Conservation (phyloP, 2,113 vertebrate genomes). For the Syngnathus floridae region DNA sequence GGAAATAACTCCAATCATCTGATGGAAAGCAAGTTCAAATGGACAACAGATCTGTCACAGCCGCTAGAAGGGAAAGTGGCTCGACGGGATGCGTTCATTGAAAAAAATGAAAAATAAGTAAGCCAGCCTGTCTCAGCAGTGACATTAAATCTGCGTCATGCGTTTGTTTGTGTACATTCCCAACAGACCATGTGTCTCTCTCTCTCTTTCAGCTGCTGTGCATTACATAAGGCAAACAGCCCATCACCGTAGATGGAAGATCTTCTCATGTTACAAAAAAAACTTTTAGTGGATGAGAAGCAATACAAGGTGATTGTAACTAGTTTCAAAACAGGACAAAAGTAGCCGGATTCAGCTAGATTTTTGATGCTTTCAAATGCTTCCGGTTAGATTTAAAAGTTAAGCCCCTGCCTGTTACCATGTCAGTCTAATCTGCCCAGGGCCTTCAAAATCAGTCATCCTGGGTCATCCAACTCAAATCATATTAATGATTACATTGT, state of each 20-base stretch:
- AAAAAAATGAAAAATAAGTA: slow-evolving; percentile 6
- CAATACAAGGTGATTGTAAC: too few species aligned
- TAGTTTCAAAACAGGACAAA: too few species aligned
- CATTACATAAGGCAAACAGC: slow-evolving; percentile 44
- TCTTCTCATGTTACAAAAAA: slow-evolving; percentile 5
- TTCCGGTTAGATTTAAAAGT: too few species aligned
- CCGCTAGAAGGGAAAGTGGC: background rate
- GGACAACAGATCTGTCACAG: background rate
- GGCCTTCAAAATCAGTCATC: too few species aligned
- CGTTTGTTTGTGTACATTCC: slow-evolving; percentile 30
- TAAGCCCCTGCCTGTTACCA: too few species aligned
- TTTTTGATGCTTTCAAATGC: too few species aligned
- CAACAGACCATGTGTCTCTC: background rate
- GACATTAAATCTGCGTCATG: slow-evolving; percentile 44
- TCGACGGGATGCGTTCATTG: background rate
- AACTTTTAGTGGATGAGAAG: too few species aligned
- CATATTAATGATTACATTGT: too few species aligned
- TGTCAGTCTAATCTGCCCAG: too few species aligned
- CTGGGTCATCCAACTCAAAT: too few species aligned
- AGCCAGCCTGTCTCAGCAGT: slow-evolving; percentile 13
- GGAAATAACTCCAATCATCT: background rate
- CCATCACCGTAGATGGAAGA: slow-evolving; percentile 24
- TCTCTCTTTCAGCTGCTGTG: slow-evolving; percentile 43
- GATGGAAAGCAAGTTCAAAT: background rate
- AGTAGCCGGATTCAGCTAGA: too few species aligned